Conservation (phyloP, 2,797 vertebrate species). For the Coregonus suidteri region DNA sequence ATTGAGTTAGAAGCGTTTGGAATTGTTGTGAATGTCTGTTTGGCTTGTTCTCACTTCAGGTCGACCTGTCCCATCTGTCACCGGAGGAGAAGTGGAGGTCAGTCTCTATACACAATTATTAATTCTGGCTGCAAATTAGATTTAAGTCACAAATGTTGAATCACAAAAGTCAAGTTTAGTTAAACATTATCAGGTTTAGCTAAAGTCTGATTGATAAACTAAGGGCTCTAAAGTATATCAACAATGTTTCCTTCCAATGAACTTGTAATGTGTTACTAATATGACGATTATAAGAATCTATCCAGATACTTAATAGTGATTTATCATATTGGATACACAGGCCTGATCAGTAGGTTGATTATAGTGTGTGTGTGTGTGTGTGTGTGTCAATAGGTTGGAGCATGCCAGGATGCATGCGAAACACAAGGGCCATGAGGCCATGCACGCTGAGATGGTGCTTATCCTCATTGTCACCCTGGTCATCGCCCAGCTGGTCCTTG, state of each 20-base stretch:
- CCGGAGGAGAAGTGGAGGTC: conserved; percentile 97
- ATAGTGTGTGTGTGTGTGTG: conserved; percentile 36
- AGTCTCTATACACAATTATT: conserved; percentile 57
- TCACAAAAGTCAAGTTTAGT: too few relatives aligned
- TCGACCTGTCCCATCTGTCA: conserved; percentile 86
- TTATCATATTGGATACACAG: too few relatives aligned
- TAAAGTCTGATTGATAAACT: too few relatives aligned
- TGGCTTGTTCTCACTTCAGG: conserved; percentile 63
- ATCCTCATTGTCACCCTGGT: conserved; percentile 97
- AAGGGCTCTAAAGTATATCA: too few relatives aligned
- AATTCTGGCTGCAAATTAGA: background rate
- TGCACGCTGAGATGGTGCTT: conserved; percentile 99
- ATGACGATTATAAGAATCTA: too few relatives aligned
- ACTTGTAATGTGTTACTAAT: too few relatives aligned
- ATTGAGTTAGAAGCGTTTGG: background rate
- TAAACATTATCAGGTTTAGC: too few relatives aligned
- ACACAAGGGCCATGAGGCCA: conserved; percentile 96
- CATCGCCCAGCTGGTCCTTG: conserved; percentile 92
- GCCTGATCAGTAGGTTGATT: too few relatives aligned
- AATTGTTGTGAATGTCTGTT: conserved; percentile 8
- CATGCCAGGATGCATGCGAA: conserved; percentile 97
- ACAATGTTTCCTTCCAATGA: too few relatives aligned
- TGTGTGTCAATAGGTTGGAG: conserved; percentile 83
- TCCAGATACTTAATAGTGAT: too few relatives aligned
- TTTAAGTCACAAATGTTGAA: too few relatives aligned